Base-by-base conservation (phyloP, 2,113 vertebrate genomes). In the Daboia siamensis region DNA sequence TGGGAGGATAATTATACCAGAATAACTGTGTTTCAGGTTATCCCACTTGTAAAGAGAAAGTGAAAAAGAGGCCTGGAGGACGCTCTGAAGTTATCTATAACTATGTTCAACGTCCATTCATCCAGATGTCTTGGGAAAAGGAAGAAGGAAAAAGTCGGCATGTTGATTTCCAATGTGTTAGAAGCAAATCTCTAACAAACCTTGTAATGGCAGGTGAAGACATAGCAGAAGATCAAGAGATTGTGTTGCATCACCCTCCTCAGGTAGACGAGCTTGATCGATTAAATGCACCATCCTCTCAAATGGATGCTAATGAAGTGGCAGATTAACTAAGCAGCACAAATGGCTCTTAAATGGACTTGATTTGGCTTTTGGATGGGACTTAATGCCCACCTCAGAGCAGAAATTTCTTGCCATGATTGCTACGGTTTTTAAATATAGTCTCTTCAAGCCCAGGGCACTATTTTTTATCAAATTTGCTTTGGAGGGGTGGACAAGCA, bases 81-180 rank as follows among this genome's bases (percentile, higher is more conserved):
- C 96, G 98, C 12, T 98, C 98, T 0, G 98, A 98, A 91, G 98
- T 98, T 9, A 98, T 98, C 33, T 98, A 98, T 93, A 98, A 98
- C 94, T 98, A 98, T 0, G 98, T 98, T 0, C 98, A 98, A 90
- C 94, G 98, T 0, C 98, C 98, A 0, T 98, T 98, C 95, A 98
- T 98, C 95, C 98, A 98, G 96, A 98, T 98, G 98, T 98, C 98
- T 0, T 98, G 98, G 98, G 98, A 98, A 46, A 98, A 98, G 96
- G 98, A 98, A 46, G 98, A 98, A 91, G 98, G 98, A 8, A 98
- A 98, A 94, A 98, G 98, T 94, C 98, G 98, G 3, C 98, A 98
- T 0, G 98, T 98, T 0, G 98, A 98, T 93, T 98, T 98, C 96
- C 98, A 98, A 94, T 98, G 98, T 0, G 98, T 98, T 0, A 96